Conservation (phyloP, 2,888 invertebrate genomes). For the Megaustenia siamemsis region DNA sequence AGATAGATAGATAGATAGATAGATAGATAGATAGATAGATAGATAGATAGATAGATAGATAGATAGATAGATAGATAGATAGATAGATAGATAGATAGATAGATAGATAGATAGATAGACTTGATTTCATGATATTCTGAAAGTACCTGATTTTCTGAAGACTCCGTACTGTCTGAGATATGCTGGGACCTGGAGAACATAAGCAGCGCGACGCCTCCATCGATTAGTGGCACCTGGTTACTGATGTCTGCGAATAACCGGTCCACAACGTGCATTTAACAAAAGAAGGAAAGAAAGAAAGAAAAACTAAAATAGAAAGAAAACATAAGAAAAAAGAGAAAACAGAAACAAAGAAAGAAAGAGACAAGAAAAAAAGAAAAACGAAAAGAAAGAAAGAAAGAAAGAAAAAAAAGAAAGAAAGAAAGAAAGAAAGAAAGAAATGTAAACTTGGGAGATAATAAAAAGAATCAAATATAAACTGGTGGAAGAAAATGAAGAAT, state of each 20-base stretch:
- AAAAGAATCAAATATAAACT: too few species aligned
- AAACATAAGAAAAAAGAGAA: too few species aligned
- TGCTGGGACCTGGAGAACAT: background rate
- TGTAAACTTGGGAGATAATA: too few species aligned
- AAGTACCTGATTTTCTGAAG: background rate
- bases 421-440: too few species aligned
- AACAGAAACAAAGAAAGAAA: too few species aligned
- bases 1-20: background rate
- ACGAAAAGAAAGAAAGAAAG: too few species aligned
- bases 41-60: background rate
- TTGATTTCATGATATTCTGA: too few species aligned
- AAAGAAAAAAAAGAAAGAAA: too few species aligned
- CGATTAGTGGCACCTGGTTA: slow-evolving; percentile 38
- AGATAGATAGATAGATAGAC: background rate
- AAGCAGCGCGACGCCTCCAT: slow-evolving; percentile 22
- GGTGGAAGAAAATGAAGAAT: too few species aligned
- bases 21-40: background rate
- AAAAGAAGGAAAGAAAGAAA: background rate
- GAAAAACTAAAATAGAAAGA: too few species aligned
- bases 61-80: background rate
- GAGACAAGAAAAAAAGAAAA: too few species aligned
- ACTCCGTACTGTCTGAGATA: background rate
- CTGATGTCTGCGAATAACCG: slow-evolving; percentile 10
- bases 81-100: background rate
- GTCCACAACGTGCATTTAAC: background rate